Base-by-base conservation (phyloP, 2,888 invertebrate species). In the Archips crataeganus region DNA sequence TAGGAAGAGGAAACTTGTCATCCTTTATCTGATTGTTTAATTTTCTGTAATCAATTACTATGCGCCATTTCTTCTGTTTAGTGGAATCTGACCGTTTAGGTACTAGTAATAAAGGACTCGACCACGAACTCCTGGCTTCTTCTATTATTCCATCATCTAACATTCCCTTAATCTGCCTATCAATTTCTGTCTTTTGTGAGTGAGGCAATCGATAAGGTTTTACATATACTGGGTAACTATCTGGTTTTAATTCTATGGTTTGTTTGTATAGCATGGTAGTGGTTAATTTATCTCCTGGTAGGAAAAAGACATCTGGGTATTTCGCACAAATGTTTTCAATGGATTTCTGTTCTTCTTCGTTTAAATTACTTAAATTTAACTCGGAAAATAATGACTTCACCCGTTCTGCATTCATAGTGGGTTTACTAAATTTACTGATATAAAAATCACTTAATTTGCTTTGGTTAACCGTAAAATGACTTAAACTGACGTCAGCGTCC, bases 351-450 rank as follows among this genome's bases (percentile, higher is more conserved):
- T 75, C 75, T 45, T 75, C 71, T 1, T 57, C 9, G 47, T 72
- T 75, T 23, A 54, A 15, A 11, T 54, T 6, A 3, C 11, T n/a
- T 60, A 36, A 60, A 10, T 34, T 36, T 5, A 75, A 63, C 47
- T 42, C 11, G 5, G 68, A 64, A 67, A 80, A 79, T 69, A 80
- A 67, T 54, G 34, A 62, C 54, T 76, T 78, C n/a, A 79, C 78
- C 23, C 79, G 54, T 11, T 76, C 73, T 9, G 76, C 51, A 65
- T 77, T 77, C 11, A 63, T 71, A n/a, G 39, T 34, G 10, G 49
- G 15, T 67, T 76, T 67, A 34, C 65, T 42, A 75, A 79, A 79
- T 45, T 9, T 23, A 60, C 60, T 23, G 13, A 60, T 36, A 23
- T 34, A 3, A 60, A 13, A 36, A 9, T 34, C 13, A 36, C 15